Evolutionary conservation across 2,797 vertebrate genomes (phyloP).

Genomic region (Sternotherus odoratus): DNA sequence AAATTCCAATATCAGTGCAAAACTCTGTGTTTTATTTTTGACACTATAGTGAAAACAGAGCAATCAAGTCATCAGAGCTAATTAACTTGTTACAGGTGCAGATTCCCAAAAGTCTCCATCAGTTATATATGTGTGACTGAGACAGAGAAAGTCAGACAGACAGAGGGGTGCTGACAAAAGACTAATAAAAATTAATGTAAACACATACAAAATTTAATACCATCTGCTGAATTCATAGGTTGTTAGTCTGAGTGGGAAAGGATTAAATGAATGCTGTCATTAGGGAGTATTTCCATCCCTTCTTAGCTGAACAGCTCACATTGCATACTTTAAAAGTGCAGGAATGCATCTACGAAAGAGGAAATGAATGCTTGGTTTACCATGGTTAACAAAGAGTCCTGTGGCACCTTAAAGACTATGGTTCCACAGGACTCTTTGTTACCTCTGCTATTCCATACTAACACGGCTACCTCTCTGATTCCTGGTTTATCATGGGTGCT

Average conservation of each 20-base stretch:
- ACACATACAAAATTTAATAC: neutral
- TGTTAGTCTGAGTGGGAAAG: neutral
- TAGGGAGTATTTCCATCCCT: neutral
- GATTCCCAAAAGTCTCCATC: neutral
- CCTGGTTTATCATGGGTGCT: neutral
- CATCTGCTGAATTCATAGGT: neutral
- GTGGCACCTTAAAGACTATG: too few species aligned
- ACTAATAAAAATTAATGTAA: neutral
- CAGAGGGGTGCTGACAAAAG: neutral
- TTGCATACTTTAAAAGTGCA: neutral
- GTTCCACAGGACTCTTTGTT: too few species aligned
- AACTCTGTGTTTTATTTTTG: neutral
- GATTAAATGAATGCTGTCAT: neutral
- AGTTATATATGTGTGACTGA: neutral
- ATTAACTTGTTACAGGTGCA: neutral
- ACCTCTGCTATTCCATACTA: too few species aligned
- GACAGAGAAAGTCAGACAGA: rapidly evolving
- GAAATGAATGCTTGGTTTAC: neutral
- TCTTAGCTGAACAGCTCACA: neutral
- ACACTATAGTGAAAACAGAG: neutral
- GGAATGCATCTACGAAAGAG: neutral
- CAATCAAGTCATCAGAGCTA: neutral
- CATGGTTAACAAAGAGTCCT: too few species aligned
- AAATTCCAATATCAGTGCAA: neutral
- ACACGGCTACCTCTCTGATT: too few species aligned